A percentile compares a stretch with the other conserved stretches of the same genome.
Evolutionary conservation across 2,797 vertebrate genomes (phyloP).

Genomic region (Chiroxiphia lanceolata): DNA sequence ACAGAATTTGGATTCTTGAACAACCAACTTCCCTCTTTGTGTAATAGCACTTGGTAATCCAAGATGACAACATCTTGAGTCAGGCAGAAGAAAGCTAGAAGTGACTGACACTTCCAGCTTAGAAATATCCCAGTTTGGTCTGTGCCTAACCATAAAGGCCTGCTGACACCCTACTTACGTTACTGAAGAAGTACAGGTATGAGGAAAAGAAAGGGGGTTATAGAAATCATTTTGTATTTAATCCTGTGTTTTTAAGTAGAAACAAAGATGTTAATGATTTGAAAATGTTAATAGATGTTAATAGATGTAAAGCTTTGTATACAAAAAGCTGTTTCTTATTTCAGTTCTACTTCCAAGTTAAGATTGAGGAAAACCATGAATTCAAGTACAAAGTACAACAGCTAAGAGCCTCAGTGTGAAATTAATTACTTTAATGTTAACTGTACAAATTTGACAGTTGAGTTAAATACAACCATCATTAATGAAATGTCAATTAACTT

Average conservation of each 20-base stretch:
- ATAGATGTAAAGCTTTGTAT: background rate
- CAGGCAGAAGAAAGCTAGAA: background rate
- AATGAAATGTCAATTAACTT: background rate
- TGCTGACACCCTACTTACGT: background rate
- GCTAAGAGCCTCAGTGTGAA: background rate
- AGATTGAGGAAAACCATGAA: background rate
- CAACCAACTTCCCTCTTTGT: background rate
- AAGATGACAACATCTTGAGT: background rate
- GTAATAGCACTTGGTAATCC: background rate
- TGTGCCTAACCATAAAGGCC: background rate
- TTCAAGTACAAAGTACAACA: background rate
- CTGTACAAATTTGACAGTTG: background rate
- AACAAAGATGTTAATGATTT: background rate
- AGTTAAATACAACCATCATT: background rate
- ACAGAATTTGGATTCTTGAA: background rate
- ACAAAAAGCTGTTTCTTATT: background rate
- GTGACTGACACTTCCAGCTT: background rate
- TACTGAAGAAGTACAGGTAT: background rate
- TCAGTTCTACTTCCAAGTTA: background rate
- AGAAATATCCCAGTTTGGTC: background rate
- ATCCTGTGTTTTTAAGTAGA: background rate
- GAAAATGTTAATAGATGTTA: background rate
- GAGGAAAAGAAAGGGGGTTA: background rate
- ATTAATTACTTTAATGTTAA: background rate
- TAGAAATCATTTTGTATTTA: background rate